phyloP scores from a whole-genome alignment of 2,113 vertebrate genomes.

The Microtus ochrogaster region DNA sequence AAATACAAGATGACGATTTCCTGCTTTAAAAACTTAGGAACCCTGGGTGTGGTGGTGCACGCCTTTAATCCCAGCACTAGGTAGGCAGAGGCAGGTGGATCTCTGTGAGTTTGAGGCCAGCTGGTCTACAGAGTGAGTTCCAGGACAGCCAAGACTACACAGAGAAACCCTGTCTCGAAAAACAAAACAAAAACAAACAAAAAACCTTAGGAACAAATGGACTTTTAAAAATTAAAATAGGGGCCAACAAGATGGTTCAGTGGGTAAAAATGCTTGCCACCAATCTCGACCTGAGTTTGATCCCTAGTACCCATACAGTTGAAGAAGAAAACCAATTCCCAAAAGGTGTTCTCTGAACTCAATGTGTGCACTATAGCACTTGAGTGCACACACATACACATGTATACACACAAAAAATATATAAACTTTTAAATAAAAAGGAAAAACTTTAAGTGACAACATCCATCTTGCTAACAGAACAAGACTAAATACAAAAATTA shows the following conservation, averaged over 20 bases:
- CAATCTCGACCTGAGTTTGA: neutral
- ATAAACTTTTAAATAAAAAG: slow-evolving; percentile 1
- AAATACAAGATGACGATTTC: slow-evolving; percentile 47
- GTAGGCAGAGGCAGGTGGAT: neutral
- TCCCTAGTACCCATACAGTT: neutral
- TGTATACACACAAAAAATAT: neutral
- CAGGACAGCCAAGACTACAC: too few species aligned
- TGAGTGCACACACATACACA: neutral
- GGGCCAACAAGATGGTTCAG: neutral
- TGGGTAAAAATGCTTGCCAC: neutral
- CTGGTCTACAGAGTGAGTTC: too few species aligned
- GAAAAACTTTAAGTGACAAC: neutral
- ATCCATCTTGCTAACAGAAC: neutral
- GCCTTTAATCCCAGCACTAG: neutral
- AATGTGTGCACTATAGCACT: neutral
- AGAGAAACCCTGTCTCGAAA: too few species aligned
- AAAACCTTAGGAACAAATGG: neutral
- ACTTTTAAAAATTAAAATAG: neutral
- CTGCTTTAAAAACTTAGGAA: slow-evolving; percentile 30
- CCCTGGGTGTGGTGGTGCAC: neutral
- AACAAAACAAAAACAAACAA: neutral
- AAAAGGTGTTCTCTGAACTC: neutral
- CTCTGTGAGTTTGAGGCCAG: neutral
- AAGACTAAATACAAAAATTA: slow-evolving; percentile 16
- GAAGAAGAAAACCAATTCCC: neutral